phyloP scores from a whole-genome alignment of 2,888 invertebrate genomes.

The Rhingia campestris region DNA sequence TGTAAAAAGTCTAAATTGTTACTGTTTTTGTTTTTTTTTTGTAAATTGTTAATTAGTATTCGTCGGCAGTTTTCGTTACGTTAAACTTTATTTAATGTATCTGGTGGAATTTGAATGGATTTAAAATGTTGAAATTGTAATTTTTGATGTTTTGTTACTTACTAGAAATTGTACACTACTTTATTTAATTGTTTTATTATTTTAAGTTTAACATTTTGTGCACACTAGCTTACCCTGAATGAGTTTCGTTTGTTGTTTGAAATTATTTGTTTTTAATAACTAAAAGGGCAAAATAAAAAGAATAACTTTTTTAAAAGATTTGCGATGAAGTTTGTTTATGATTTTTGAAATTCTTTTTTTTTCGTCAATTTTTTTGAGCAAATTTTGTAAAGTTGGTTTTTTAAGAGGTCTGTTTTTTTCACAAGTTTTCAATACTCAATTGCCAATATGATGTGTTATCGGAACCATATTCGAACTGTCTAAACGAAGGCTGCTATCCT shows the following conservation, averaged over 20 bases:
- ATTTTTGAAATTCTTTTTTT: too few relatives aligned
- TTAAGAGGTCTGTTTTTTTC: too few relatives aligned
- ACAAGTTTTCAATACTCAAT: too few relatives aligned
- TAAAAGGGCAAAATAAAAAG: neutral
- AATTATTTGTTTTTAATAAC: neutral
- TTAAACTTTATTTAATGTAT: constrained; percentile 54
- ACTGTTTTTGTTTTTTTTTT: constrained; percentile 31
- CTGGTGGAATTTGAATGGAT: constrained; percentile 71
- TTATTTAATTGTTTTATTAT: constrained; percentile 22
- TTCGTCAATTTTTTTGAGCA: too few relatives aligned
- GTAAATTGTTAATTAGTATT: constrained; percentile 44
- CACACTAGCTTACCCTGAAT: constrained; percentile 71
- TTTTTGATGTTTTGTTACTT: constrained; percentile 24
- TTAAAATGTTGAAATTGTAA: constrained; percentile 32
- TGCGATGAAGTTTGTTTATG: neutral
- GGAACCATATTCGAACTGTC: too few relatives aligned
- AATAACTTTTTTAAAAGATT: neutral
- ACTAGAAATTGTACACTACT: constrained; percentile 49
- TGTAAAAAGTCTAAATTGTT: constrained; percentile 66
- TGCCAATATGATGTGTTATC: too few relatives aligned
- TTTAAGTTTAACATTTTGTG: constrained; percentile 55
- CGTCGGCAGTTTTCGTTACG: constrained; percentile 71
- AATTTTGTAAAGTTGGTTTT: too few relatives aligned
- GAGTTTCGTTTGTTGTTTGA: constrained; percentile 63
- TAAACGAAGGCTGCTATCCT: too few relatives aligned